Evolutionary conservation across 2,888 invertebrate genomes (phyloP).

Genomic region (Eupithecia inturbata): DNA sequence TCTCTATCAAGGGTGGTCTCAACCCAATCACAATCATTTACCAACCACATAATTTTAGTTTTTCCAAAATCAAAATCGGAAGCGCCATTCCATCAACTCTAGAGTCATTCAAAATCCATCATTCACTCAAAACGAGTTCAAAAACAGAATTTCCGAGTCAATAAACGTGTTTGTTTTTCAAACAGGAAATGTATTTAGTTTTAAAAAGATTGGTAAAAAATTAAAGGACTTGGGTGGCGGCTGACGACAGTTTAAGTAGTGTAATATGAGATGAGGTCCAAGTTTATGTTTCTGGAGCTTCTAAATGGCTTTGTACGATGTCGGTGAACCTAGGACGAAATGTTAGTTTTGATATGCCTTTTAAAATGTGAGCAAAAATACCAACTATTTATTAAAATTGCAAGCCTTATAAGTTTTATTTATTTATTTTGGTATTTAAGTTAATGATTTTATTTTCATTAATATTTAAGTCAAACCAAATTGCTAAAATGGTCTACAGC

Average conservation of each 20-base stretch:
- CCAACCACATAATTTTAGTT: constrained; percentile 35
- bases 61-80: constrained; percentile 54
- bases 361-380: neutral
- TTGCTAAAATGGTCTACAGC: neutral
- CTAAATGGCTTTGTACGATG: neutral
- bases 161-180: constrained; percentile 83
- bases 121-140: constrained; percentile 78
- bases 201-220: constrained; percentile 75
- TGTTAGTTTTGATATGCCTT: neutral
- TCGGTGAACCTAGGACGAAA: neutral
- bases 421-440: neutral
- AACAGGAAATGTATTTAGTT: constrained; percentile 81
- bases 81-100: constrained; percentile 67
- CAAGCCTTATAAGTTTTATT: neutral
- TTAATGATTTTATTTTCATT: neutral
- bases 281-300: constrained; percentile 68
- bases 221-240: constrained; percentile 76
- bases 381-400: neutral
- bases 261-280: constrained; percentile 76
- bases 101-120: constrained; percentile 78
- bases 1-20: constrained; percentile 43
- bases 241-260: constrained; percentile 83
- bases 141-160: constrained; percentile 74
- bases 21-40: constrained; percentile 33
- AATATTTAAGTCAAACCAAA: neutral